Evolutionary conservation across 2,888 invertebrate genomes (phyloP).

Genomic region (Furcula furcula): DNA sequence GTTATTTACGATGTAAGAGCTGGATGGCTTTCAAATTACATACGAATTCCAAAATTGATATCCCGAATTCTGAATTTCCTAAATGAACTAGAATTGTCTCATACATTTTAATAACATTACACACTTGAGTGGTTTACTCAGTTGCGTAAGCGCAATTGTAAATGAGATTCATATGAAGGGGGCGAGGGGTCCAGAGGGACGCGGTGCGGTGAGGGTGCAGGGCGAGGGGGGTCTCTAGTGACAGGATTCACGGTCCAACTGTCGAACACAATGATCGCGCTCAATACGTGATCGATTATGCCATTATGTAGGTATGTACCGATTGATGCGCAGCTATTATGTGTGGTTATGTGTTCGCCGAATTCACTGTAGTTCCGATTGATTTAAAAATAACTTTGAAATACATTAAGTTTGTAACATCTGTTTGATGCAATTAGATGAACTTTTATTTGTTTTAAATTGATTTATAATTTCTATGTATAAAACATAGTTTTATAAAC

Average conservation of each 20-base stretch:
- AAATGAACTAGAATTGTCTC: constrained; percentile 21
- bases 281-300: constrained; percentile 80
- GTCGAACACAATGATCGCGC: constrained; percentile 74
- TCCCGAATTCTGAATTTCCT: constrained; percentile 1
- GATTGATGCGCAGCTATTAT: constrained; percentile 21
- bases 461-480: too few species aligned
- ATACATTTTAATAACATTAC: constrained; percentile 60
- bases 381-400: neutral
- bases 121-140: constrained; percentile 66
- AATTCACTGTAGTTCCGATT: constrained; percentile 8
- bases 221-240: constrained; percentile 52
- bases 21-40: too few species aligned
- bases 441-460: too few species aligned
- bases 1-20: too few species aligned
- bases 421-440: neutral
- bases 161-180: constrained; percentile 72
- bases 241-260: constrained; percentile 80
- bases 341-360: constrained; percentile 16
- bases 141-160: constrained; percentile 75
- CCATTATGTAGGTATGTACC: constrained; percentile 50
- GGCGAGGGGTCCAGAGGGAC: constrained; percentile 37
- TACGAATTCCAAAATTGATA: too few species aligned
- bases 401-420: neutral
- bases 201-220: constrained; percentile 5
- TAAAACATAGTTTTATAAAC: too few species aligned